These are phyloP conservation scores for Acanthosepion pharaonis DNA, from an alignment of 2,888 invertebrate species.

Conservation along the genomic window DNA sequence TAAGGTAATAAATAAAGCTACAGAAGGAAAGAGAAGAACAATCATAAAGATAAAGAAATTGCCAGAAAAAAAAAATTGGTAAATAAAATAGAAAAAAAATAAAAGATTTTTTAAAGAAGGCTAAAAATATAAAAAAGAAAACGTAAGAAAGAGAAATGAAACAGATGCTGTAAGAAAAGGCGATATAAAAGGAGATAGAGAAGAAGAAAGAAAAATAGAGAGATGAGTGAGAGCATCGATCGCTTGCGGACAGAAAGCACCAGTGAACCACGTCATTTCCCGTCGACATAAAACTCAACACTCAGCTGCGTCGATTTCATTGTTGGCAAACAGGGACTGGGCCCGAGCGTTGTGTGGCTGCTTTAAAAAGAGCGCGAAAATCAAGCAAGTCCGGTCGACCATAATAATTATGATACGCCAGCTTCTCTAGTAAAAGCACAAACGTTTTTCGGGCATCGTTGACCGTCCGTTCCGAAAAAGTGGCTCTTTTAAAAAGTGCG, in stretches of 20 bases:
- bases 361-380: background rate
- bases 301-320: background rate
- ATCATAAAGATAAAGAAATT: background rate
- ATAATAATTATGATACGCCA: background rate
- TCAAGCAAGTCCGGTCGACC: background rate
- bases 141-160: too few relatives aligned
- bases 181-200: background rate
- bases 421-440: background rate
- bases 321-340: background rate
- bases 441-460: background rate
- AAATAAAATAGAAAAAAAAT: background rate
- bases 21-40: background rate
- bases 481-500: background rate
- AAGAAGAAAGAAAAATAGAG: background rate
- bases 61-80: background rate
- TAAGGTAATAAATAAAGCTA: too few relatives aligned
- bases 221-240: background rate
- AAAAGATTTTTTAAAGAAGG: too few relatives aligned
- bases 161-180: too few relatives aligned
- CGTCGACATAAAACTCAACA: background rate
- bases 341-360: background rate
- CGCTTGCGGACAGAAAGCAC: background rate
- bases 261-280: constrained; percentile 17
- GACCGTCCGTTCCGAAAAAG: background rate
- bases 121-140: background rate